Conservation (phyloP, 2,113 vertebrate genomes). For the Puntigrus tetrazona region DNA sequence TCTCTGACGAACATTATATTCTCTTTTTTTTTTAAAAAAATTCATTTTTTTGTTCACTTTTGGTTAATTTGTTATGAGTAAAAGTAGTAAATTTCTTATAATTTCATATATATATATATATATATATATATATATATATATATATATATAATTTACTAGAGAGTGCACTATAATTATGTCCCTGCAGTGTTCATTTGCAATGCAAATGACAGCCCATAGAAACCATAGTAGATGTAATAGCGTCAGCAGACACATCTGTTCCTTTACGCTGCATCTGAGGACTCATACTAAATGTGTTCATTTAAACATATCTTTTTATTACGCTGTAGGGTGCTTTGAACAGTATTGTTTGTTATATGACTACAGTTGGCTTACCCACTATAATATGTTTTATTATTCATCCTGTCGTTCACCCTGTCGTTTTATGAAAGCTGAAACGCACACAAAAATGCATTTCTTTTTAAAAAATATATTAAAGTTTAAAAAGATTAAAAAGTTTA, state of each 20-base stretch:
- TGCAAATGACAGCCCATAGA: conserved; percentile 4
- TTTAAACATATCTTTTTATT: background rate
- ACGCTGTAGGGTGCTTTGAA: background rate
- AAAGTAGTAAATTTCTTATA: too few species aligned
- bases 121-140: too few species aligned
- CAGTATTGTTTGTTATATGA: background rate
- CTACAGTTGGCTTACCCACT: background rate
- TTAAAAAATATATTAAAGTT: background rate
- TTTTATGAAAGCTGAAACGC: background rate
- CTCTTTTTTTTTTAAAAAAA: too few species aligned
- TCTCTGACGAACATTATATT: too few species aligned
- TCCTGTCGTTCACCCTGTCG: background rate
- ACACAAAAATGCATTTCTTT: background rate
- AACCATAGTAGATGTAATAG: background rate
- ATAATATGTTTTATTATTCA: background rate
- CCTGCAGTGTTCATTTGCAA: background rate
- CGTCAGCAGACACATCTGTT: background rate
- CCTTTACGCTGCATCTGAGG: background rate
- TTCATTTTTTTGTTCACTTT: too few species aligned
- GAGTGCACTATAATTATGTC: background rate
- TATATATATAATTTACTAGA: background rate
- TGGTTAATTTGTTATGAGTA: too few species aligned
- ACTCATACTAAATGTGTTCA: background rate
- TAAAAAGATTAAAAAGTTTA: background rate
- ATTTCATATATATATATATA: too few species aligned